These are phyloP conservation scores for Chanos chanos DNA, from an alignment of 2,797 vertebrate genomes.

Conservation along the genomic window DNA sequence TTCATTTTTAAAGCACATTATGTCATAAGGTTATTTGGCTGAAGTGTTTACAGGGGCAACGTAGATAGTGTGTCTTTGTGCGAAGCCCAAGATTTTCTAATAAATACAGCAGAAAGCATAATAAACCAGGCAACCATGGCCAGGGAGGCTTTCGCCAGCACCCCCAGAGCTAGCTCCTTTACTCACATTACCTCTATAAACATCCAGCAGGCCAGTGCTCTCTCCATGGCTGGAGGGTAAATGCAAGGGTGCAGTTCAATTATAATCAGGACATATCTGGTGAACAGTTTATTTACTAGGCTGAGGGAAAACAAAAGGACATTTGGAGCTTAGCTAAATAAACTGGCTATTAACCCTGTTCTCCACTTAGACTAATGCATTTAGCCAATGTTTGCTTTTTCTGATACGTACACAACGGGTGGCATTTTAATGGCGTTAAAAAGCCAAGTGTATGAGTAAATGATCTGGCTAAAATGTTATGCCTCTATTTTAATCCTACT, in stretches of 20 bases:
- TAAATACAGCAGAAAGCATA: slow-evolving; percentile 25
- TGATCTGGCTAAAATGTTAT: slow-evolving; percentile 4
- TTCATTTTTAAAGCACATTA: no score
- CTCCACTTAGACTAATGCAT: slow-evolving; percentile 44
- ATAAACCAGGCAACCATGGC: slow-evolving; percentile 17
- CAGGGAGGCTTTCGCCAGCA: slow-evolving; percentile 14
- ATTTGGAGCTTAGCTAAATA: slow-evolving; percentile 44
- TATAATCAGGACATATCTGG: slow-evolving; percentile 34
- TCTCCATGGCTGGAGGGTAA: not conserved
- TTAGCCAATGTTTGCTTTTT: slow-evolving; percentile 34
- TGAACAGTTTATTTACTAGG: slow-evolving; percentile 39
- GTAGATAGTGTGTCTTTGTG: slow-evolving; percentile 2
- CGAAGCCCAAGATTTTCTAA: slow-evolving; percentile 4
- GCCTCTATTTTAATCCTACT: not conserved
- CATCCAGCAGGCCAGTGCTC: no score
- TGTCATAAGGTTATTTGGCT: not conserved
- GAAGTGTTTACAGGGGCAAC: not conserved
- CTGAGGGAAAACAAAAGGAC: slow-evolving; percentile 36
- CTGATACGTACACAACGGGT: slow-evolving; percentile 4
- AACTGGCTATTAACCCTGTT: slow-evolving; percentile 43
- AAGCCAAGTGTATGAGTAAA: not conserved
- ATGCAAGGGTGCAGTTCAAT: slow-evolving; percentile 27
- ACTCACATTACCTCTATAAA: slow-evolving; percentile 30
- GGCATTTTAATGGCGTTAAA: slow-evolving; percentile 22
- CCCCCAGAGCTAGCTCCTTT: slow-evolving; percentile 8